Percentiles rank a stretch among this genome's conserved stretches.
Conservation (phyloP, 2,888 invertebrate genomes). For the Xiphydria camelus region DNA sequence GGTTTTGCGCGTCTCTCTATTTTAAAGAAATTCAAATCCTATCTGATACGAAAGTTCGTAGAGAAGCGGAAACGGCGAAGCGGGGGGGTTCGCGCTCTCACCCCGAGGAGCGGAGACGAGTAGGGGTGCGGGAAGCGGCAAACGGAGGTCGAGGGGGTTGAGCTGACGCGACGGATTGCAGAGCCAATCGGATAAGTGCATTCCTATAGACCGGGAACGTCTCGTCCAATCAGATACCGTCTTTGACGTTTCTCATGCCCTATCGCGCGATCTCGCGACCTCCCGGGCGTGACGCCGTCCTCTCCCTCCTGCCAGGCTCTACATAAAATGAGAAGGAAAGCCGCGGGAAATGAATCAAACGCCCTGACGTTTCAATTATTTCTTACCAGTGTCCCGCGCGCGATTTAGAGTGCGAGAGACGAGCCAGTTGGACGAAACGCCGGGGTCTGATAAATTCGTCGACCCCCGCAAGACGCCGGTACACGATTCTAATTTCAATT, state of each 20-base stretch:
- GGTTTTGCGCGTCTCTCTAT: slow-evolving; percentile 21
- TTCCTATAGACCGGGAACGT: slow-evolving; percentile 48
- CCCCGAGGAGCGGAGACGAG: too few relatives aligned
- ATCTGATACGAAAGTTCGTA: slow-evolving; percentile 43
- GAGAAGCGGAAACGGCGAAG: too few relatives aligned
- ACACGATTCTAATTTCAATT: too few relatives aligned
- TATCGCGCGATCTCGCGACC: slow-evolving; percentile 51
- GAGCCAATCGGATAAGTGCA: slow-evolving; percentile 57
- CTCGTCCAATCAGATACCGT: slow-evolving; percentile 54
- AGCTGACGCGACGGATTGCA: slow-evolving; percentile 52
- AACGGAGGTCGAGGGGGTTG: slow-evolving; percentile 1
- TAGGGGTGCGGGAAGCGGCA: slow-evolving; percentile 15
- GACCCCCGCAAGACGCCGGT: too few relatives aligned
- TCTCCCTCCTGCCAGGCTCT: too few relatives aligned
- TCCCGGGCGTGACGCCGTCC: too few relatives aligned
- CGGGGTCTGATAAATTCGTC: too few relatives aligned
- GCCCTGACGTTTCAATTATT: slow-evolving; percentile 55
- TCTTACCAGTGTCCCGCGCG: slow-evolving; percentile 36
- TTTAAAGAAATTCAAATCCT: slow-evolving; percentile 43
- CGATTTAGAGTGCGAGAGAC: slow-evolving; percentile 7
- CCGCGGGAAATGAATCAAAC: slow-evolving; percentile 55
- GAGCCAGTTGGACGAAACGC: slow-evolving; percentile 19
- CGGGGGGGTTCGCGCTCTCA: too few relatives aligned
- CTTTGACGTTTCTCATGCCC: slow-evolving; percentile 56
- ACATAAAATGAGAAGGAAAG: slow-evolving; percentile 52